These are phyloP conservation scores for Mustela nigripes DNA, from an alignment of 2,113 vertebrate genomes.

Conservation along the genomic window DNA sequence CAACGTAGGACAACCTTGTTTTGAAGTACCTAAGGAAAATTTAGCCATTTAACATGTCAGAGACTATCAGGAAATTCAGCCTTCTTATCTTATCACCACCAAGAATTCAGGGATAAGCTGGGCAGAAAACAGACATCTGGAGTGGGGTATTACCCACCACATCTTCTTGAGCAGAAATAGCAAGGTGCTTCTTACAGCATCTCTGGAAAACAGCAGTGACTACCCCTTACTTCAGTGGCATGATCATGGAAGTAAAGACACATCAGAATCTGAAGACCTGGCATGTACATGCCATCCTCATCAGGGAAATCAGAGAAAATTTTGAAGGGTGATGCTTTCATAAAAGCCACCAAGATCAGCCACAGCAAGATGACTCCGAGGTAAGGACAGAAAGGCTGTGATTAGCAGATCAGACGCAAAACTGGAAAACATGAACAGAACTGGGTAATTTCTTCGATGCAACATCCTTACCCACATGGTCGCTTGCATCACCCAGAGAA, in stretches of 20 bases:
- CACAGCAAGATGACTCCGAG: background rate
- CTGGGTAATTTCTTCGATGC: background rate
- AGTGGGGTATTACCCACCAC: background rate
- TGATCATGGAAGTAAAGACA: background rate
- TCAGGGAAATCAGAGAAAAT: background rate
- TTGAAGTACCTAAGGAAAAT: background rate
- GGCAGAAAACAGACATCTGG: background rate
- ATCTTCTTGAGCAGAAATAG: background rate
- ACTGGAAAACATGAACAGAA: background rate
- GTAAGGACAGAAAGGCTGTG: background rate
- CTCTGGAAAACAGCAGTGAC: background rate
- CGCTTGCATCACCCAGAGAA: conserved; percentile 8
- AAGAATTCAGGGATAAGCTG: background rate
- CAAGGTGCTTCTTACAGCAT: background rate
- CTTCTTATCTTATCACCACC: background rate
- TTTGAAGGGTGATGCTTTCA: background rate
- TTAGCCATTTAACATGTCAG: background rate
- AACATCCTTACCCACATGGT: background rate
- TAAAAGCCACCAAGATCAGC: conserved; percentile 33
- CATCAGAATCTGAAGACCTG: background rate
- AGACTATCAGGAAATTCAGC: background rate
- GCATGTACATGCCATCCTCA: background rate
- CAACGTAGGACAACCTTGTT: background rate
- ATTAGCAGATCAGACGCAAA: conserved; percentile 27
- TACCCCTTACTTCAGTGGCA: background rate